Evolutionary conservation across 2,797 vertebrate species (phyloP).

Genomic region (Pelodytes ibericus): DNA sequence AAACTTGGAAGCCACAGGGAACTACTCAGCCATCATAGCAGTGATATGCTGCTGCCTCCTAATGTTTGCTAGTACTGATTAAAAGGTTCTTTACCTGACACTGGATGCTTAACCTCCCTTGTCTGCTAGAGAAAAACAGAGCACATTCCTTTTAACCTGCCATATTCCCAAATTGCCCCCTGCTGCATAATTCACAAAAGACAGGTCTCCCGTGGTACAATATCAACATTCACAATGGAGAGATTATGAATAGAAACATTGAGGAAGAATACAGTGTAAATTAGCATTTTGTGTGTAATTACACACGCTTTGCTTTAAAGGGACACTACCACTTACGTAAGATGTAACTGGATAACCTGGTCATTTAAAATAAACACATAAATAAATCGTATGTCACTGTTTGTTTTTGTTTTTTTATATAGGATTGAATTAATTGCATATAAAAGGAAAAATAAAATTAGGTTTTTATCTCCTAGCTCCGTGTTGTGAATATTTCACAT

Average conservation of each 20-base stretch:
- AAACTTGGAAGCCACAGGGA: slow-evolving; percentile 48
- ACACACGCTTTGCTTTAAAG: too few species aligned
- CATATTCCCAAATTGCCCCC: slow-evolving; percentile 6
- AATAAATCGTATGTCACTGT: too few species aligned
- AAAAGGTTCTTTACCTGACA: slow-evolving; percentile 36
- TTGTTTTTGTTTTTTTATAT: neutral
- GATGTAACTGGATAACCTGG: too few species aligned
- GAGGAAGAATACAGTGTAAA: neutral
- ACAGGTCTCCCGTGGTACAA: neutral
- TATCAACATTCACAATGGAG: slow-evolving; percentile 4
- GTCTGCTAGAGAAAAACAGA: slow-evolving; percentile 3
- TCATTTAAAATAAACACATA: too few species aligned
- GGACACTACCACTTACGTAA: too few species aligned
- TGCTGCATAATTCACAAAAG: slow-evolving; percentile 1
- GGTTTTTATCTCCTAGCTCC: too few species aligned
- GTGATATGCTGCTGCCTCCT: slow-evolving; percentile 40
- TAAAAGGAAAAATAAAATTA: too few species aligned
- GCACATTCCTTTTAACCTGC: slow-evolving; percentile 1
- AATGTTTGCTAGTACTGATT: slow-evolving; percentile 47
- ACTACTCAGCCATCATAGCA: slow-evolving; percentile 41
- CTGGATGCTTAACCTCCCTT: neutral
- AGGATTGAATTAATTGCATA: too few species aligned
- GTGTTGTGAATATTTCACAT: too few species aligned
- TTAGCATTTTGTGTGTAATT: neutral
- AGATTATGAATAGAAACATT: neutral